A percentile compares a stretch with the other conserved stretches of the same genome.
Evolutionary conservation across 35 echinoderm and acorn worm species (phyloP).

Genomic region (Holothuria glaberrima): DNA sequence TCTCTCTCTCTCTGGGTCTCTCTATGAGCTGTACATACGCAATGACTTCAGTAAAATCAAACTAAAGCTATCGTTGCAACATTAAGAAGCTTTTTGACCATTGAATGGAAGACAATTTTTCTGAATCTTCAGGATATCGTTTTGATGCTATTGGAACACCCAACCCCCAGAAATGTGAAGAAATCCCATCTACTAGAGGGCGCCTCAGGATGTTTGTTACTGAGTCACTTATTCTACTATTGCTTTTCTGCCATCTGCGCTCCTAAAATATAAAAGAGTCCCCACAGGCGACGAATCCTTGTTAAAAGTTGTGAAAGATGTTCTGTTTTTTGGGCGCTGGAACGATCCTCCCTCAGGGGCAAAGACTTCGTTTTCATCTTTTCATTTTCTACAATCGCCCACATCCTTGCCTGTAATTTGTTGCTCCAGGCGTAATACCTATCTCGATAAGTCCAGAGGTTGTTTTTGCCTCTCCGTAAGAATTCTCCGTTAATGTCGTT

Average conservation of each 20-base stretch:
- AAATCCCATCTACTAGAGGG: constrained; percentile 12
- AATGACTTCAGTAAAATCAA: background rate
- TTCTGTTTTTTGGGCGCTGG: constrained; percentile 55
- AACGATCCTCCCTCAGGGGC: constrained; percentile 5
- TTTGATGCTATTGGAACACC: background rate
- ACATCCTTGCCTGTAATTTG: constrained; percentile 47
- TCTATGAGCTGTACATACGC: too few species aligned
- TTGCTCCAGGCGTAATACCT: constrained; percentile 14
- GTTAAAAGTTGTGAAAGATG: constrained; percentile 60
- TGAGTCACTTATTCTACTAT: constrained; percentile 37
- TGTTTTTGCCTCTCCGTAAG: constrained; percentile 37
- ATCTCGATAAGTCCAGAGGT: constrained; percentile 35
- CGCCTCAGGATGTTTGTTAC: constrained; percentile 49
- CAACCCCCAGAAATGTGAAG: constrained; percentile 23
- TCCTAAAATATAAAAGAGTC: constrained; percentile 55
- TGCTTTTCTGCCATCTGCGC: constrained; percentile 40
- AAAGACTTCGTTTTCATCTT: constrained; percentile 18
- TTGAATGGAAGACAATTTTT: background rate
- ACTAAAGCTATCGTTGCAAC: background rate
- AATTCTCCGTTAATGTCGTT: constrained; percentile 4
- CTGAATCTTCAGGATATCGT: constrained; percentile 8
- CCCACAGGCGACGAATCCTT: constrained; percentile 43
- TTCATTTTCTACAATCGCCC: constrained; percentile 30
- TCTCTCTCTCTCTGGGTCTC: too few species aligned
- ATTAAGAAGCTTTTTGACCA: constrained; percentile 39